Conservation (phyloP, 2,797 vertebrate genomes). For the Neoniphon sammara region DNA sequence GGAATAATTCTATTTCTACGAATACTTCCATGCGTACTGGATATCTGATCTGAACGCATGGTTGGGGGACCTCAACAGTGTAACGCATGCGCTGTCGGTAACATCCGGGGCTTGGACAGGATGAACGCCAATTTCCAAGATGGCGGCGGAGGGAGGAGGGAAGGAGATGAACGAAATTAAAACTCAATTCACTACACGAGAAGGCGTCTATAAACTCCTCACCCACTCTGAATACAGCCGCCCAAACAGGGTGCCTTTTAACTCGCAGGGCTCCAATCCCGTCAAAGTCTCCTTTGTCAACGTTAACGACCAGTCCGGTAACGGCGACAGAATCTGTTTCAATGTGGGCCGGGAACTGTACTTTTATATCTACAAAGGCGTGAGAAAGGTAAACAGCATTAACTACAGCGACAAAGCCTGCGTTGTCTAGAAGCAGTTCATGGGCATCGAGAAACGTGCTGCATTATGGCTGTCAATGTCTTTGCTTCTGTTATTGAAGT, state of each 20-base stretch:
- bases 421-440: not conserved
- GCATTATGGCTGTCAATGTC: constrained; percentile 41
- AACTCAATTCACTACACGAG: constrained; percentile 98
- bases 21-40: too few species aligned
- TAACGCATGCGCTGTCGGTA: constrained; percentile 83
- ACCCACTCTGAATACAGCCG: constrained; percentile 98
- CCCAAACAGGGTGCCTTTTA: constrained; percentile 98
- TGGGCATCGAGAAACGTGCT: constrained; percentile 10
- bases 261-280: constrained; percentile 97
- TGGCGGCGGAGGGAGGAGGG: constrained; percentile 97
- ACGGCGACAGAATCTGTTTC: constrained; percentile 99
- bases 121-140: constrained; percentile 99
- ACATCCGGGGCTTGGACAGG: constrained; percentile 92
- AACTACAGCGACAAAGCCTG: constrained; percentile 64
- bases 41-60: constrained; percentile 36
- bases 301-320: constrained; percentile 99
- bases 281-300: constrained; percentile 99
- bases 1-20: too few species aligned
- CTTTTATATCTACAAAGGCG: constrained; percentile 99
- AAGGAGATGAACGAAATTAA: constrained; percentile 99
- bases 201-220: constrained; percentile 99
- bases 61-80: constrained; percentile 2
- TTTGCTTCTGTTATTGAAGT: constrained; percentile 81
- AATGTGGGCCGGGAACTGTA: constrained; percentile 99
- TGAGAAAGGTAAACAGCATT: constrained; percentile 92